Base-by-base conservation (phyloP, 2,888 invertebrate genomes). In the Orthosia cruda region DNA sequence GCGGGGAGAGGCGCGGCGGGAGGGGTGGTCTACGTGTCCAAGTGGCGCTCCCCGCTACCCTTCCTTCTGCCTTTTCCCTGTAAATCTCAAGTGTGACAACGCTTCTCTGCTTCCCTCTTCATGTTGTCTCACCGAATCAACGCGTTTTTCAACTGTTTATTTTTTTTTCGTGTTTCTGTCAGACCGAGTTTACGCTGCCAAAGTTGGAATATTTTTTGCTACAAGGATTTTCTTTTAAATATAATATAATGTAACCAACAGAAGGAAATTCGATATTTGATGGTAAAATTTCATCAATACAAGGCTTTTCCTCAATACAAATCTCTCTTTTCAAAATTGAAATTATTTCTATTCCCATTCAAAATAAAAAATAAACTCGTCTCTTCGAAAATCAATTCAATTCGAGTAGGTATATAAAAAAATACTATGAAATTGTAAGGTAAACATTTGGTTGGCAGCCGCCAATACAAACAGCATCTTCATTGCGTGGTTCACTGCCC, bases 21-120 rank as follows among this genome's bases (percentile, higher is more conserved):
- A 77, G 89, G 91, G 90, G 91, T 80, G 85, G 85, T 90, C 89
- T 94, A 95, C 95, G 96, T 96, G 96, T 94, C 94, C 95, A 95
- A 96, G 95, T 94, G 94, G 93, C 83, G 81, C 88, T 23, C 80
- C 88, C 88, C 89, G 83, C 87, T 40, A 80, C 86, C 86, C 89
- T 69, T 75, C 71, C 87, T 87, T 84, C 88, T 88, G 85, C 91
- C 89, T 91, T 90, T 91, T 90, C 90, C 90, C 91, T 93, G 93
- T 92, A 94, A 93, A 94, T 93, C 93, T 94, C 91, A 91, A 95
- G 93, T 93, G 90, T 93, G 93, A 93, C 93, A 93, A 94, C 92
- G 93, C 91, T 92, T 91, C 90, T 89, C 87, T 85, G 87, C 89
- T 86, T 47, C 89, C 89, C 90, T 87, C 82, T 89, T 91, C 90